Conservation (phyloP, 2,888 invertebrate species). For the Ecliptopera silaceata region DNA sequence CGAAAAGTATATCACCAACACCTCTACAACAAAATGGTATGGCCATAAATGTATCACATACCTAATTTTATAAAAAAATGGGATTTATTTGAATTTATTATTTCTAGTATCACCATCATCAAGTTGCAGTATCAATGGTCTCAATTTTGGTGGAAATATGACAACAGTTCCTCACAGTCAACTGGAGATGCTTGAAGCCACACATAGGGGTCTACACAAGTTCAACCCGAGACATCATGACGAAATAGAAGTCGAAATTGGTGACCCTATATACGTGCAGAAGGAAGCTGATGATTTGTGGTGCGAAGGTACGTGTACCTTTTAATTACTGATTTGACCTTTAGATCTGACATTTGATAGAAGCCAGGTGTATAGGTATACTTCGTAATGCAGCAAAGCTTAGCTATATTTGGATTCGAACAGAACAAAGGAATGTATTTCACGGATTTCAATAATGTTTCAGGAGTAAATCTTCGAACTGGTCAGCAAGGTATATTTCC, state of each 20-base stretch:
- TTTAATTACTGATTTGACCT: too few species aligned
- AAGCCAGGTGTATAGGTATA: too few species aligned
- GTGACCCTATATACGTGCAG: constrained; percentile 98
- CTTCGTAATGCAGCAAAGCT: too few species aligned
- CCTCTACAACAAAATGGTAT: constrained; percentile 81
- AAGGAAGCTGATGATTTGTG: constrained; percentile 98
- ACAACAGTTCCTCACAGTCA: constrained; percentile 90
- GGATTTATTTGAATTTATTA: not conserved
- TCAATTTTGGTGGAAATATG: constrained; percentile 85
- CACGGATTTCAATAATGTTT: constrained; percentile 38
- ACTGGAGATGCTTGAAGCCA: constrained; percentile 94
- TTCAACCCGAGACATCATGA: constrained; percentile 97
- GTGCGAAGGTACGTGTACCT: constrained; percentile 89
- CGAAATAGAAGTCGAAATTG: constrained; percentile 98
- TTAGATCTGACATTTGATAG: too few species aligned
- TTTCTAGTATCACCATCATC: constrained; percentile 84
- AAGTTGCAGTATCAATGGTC: constrained; percentile 77
- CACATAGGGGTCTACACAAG: constrained; percentile 97
- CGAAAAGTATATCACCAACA: constrained; percentile 92
- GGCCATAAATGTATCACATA: constrained; percentile 6
- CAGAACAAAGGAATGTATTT: not conserved
- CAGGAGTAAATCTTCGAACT: constrained; percentile 96
- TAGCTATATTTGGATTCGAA: not conserved
- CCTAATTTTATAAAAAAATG: too few species aligned
- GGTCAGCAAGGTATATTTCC: constrained; percentile 98